phyloP scores from a whole-genome alignment of 2,888 invertebrate species.

The Ormyrus labotus region DNA sequence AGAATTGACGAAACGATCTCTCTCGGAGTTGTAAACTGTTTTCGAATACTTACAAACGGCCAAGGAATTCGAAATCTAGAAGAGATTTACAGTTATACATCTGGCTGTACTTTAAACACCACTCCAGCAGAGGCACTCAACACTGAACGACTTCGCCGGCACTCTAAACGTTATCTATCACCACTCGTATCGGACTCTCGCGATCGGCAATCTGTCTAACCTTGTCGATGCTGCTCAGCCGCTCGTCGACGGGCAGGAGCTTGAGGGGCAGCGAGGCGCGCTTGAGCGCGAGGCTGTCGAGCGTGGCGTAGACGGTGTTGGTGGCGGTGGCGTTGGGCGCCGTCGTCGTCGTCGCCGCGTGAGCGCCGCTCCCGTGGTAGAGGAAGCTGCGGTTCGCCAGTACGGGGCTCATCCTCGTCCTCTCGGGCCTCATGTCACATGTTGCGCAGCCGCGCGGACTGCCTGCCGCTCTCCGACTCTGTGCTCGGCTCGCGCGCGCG shows the following conservation, averaged over 20 bases:
- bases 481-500: not conserved
- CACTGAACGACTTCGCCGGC: too few relatives aligned
- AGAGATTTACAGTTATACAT: too few relatives aligned
- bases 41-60: too few relatives aligned
- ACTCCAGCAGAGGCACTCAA: too few relatives aligned
- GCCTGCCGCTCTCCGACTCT: conserved; percentile 13
- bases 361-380: conserved; percentile 55
- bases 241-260: conserved; percentile 65
- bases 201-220: not conserved
- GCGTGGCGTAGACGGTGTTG: conserved; percentile 67
- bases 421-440: not conserved
- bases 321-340: conserved; percentile 55
- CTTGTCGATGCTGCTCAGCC: conserved; percentile 27
- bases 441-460: conserved; percentile 3
- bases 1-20: too few relatives aligned
- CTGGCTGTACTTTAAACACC: too few relatives aligned
- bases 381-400: conserved; percentile 67
- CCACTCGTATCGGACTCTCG: too few relatives aligned
- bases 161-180: too few relatives aligned
- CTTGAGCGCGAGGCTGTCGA: conserved; percentile 71
- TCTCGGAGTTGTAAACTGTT: too few relatives aligned
- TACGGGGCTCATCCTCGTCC: conserved; percentile 49
- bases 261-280: conserved; percentile 67
- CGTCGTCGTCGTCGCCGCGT: too few relatives aligned
- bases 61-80: too few relatives aligned